phyloP scores from a whole-genome alignment of 1,140 invertebrate genomes.

The Hycleus phaleratus region DNA sequence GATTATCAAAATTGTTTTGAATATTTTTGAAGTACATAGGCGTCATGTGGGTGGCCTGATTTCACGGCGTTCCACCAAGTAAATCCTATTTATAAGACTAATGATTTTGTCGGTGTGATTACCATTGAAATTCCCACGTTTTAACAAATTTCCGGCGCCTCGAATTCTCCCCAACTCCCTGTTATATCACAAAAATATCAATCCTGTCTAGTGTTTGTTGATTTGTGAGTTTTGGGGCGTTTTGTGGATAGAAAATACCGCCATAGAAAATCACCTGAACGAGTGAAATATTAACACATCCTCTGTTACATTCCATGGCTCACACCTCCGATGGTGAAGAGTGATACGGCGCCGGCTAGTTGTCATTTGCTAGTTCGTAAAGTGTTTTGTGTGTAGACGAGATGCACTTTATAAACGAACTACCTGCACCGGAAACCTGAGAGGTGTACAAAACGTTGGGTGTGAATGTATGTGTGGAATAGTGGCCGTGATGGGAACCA shows the following conservation, averaged over 20 bases:
- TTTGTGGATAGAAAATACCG: constrained; percentile 18
- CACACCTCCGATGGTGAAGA: constrained; percentile 30
- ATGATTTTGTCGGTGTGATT: background rate
- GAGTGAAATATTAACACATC: constrained; percentile 33
- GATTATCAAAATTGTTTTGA: no score
- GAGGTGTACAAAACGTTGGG: background rate
- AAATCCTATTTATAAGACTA: no score
- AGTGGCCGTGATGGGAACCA: constrained; percentile 9
- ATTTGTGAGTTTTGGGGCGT: constrained; percentile 25
- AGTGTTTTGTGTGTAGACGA: background rate
- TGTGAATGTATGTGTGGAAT: background rate
- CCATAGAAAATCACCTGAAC: background rate
- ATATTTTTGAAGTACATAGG: background rate
- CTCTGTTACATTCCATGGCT: constrained; percentile 22
- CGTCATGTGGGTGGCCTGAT: constrained; percentile 15
- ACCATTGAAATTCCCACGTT: constrained; percentile 19
- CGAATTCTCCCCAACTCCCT: background rate
- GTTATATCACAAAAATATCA: background rate
- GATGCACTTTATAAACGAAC: background rate
- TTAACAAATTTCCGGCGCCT: constrained; percentile 19
- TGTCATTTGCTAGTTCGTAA: constrained; percentile 5
- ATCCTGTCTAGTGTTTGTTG: constrained; percentile 8
- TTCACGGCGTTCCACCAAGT: background rate
- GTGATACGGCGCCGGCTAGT: constrained; percentile 30
- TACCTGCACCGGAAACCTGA: constrained; percentile 22